phyloP scores from a whole-genome alignment of 2,888 invertebrate genomes.

The Ariolimax columbianus region DNA sequence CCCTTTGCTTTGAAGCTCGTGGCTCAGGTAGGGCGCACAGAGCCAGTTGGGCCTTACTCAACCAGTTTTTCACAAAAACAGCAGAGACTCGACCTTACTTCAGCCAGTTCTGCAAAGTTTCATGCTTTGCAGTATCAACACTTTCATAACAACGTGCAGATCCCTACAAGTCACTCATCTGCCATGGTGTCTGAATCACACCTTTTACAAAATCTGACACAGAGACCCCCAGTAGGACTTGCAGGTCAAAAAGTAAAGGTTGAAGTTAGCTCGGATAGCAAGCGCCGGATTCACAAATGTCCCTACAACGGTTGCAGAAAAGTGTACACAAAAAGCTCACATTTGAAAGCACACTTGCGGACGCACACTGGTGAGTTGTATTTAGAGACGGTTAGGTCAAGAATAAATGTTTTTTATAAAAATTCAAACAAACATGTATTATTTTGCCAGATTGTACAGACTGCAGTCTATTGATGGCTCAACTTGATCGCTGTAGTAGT shows the following conservation, averaged over 20 bases:
- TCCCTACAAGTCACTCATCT: slow-evolving; percentile 14
- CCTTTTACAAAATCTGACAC: slow-evolving; percentile 58
- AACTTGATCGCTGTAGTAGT: too few species aligned
- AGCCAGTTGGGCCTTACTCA: slow-evolving; percentile 84
- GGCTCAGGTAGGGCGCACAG: slow-evolving; percentile 72
- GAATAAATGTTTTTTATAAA: too few species aligned
- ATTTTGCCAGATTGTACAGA: too few species aligned
- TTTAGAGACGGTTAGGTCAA: too few species aligned
- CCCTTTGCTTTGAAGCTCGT: slow-evolving; percentile 75
- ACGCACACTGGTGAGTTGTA: slow-evolving; percentile 86
- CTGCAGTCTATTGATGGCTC: too few species aligned
- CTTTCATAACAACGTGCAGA: slow-evolving; percentile 7
- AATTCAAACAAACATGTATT: too few species aligned
- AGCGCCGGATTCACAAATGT: slow-evolving; percentile 76
- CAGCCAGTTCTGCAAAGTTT: slow-evolving; percentile 16
- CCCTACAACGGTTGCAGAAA: slow-evolving; percentile 89
- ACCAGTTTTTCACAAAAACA: slow-evolving; percentile 81
- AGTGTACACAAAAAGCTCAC: slow-evolving; percentile 97
- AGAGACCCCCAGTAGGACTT: slow-evolving; percentile 55
- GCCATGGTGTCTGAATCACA: slow-evolving; percentile 58
- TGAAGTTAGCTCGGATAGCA: slow-evolving; percentile 75
- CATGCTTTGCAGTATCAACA: slow-evolving; percentile 37
- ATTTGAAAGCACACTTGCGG: slow-evolving; percentile 95
- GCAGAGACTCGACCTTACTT: slow-evolving; percentile 54
- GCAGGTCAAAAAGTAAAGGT: slow-evolving; percentile 52